Percentiles rank a stretch among this genome's conserved stretches.
These are phyloP conservation scores for Lottia gigantea DNA, from an alignment of 2,888 invertebrate genomes.

Conservation along the genomic window DNA sequence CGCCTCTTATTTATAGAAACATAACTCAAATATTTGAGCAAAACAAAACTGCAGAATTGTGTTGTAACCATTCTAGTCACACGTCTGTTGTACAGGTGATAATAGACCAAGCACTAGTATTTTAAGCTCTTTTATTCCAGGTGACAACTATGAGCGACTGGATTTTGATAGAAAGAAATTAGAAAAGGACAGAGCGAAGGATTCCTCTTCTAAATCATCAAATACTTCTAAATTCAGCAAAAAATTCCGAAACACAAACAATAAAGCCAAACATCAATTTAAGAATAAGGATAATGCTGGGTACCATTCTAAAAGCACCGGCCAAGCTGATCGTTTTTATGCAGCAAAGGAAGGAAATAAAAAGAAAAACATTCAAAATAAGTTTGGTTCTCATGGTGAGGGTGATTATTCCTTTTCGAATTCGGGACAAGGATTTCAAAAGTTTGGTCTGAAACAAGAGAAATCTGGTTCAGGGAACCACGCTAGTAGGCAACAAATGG, in stretches of 20 bases:
- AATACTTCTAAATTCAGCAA: neutral
- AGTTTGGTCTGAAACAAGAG: neutral
- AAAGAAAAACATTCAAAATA: no score
- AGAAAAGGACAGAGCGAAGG: neutral
- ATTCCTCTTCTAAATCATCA: neutral
- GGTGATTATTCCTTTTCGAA: neutral
- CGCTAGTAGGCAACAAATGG: neutral
- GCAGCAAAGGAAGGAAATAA: neutral
- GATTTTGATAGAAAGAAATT: slow-evolving; percentile 5
- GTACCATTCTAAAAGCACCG: neutral
- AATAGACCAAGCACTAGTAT: no score
- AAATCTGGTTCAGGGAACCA: neutral
- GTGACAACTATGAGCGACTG: slow-evolving; percentile 5
- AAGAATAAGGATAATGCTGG: neutral
- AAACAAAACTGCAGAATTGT: no score
- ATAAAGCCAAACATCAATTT: neutral
- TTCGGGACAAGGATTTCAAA: neutral
- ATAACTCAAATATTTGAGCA: no score
- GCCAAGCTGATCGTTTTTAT: neutral
- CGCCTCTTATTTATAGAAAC: no score
- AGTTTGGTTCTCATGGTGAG: neutral
- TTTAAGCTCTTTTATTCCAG: neutral
- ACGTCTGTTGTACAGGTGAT: no score
- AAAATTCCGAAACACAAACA: neutral
- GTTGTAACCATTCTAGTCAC: no score